These are phyloP conservation scores for Drosophila punjabiensis DNA, from an alignment of 1,140 invertebrate species.

Conservation along the genomic window DNA sequence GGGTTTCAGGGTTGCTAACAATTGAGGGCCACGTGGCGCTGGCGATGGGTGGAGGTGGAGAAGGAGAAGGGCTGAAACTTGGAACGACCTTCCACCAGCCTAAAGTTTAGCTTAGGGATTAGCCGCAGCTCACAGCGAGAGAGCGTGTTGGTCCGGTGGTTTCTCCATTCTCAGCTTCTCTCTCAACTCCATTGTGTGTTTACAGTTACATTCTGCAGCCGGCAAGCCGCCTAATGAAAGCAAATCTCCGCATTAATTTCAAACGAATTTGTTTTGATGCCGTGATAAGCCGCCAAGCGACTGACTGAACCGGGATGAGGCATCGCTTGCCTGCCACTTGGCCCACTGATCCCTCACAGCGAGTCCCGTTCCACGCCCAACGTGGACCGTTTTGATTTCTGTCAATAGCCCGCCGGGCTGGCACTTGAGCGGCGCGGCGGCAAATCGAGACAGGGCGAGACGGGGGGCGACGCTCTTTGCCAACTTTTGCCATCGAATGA, in stretches of 20 bases:
- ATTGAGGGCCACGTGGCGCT: constrained; percentile 58
- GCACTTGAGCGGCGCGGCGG: constrained; percentile 65
- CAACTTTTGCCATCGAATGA: constrained; percentile 56
- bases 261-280: constrained; percentile 85
- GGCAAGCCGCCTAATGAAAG: constrained; percentile 79
- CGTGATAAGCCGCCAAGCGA: constrained; percentile 71
- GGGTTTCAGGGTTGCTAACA: constrained; percentile 16
- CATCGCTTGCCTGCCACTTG: constrained; percentile 77
- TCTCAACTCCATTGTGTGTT: constrained; percentile 58
- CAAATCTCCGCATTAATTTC: constrained; percentile 85
- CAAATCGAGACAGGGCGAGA: no score
- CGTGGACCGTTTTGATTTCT: constrained; percentile 74
- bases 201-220: constrained; percentile 74
- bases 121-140: constrained; percentile 62
- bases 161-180: constrained; percentile 20
- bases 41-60: constrained; percentile 23
- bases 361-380: constrained; percentile 31
- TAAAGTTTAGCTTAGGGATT: constrained; percentile 80
- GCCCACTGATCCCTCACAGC: constrained; percentile 31
- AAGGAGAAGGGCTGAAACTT: constrained; percentile 39
- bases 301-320: constrained; percentile 23
- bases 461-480: constrained; percentile 13
- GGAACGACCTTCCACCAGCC: constrained; percentile 55
- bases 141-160: constrained; percentile 59
- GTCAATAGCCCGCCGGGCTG: constrained; percentile 78